phyloP scores from a whole-genome alignment of 1,140 invertebrate genomes.

The Telenomus remus region DNA sequence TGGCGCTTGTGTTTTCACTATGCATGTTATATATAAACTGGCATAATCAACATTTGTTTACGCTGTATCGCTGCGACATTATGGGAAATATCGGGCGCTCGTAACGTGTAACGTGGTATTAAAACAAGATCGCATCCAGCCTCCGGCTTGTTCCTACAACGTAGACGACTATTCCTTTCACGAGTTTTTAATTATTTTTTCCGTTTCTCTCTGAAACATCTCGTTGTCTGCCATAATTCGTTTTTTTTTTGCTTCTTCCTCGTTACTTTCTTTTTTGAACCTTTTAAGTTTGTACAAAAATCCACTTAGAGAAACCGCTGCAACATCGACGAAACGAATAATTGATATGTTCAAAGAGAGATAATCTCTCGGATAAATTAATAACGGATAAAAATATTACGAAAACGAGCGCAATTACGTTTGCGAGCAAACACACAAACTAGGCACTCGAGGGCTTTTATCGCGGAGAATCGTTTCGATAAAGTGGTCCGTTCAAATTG shows the following conservation, averaged over 20 bases:
- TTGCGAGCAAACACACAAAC: conserved; percentile 33
- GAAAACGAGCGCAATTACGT: conserved; percentile 24
- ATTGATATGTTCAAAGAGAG: neutral
- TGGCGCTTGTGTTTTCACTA: conserved; percentile 31
- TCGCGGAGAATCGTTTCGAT: conserved; percentile 35
- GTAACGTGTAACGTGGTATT: neutral
- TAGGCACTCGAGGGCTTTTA: conserved; percentile 38
- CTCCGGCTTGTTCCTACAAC: no score
- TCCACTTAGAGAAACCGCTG: no score
- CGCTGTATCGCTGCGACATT: conserved; percentile 21
- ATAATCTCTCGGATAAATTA: conserved; percentile 18
- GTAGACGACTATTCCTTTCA: no score
- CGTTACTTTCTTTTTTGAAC: no score
- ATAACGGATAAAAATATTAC: conserved; percentile 2
- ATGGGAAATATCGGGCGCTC: conserved; percentile 25
- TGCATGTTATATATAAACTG: conserved; percentile 16
- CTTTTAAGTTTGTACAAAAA: no score
- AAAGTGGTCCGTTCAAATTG: conserved; percentile 39
- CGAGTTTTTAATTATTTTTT: no score
- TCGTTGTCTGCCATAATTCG: no score
- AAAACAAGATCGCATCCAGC: neutral
- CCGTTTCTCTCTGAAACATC: no score
- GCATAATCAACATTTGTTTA: conserved; percentile 38
- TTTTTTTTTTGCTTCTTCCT: no score
- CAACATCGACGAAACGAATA: neutral